Evolutionary conservation across 2,113 vertebrate species (phyloP), one percentile per base, ranked within the genome.

Genomic region (Mohoua ochrocephala): DNA sequence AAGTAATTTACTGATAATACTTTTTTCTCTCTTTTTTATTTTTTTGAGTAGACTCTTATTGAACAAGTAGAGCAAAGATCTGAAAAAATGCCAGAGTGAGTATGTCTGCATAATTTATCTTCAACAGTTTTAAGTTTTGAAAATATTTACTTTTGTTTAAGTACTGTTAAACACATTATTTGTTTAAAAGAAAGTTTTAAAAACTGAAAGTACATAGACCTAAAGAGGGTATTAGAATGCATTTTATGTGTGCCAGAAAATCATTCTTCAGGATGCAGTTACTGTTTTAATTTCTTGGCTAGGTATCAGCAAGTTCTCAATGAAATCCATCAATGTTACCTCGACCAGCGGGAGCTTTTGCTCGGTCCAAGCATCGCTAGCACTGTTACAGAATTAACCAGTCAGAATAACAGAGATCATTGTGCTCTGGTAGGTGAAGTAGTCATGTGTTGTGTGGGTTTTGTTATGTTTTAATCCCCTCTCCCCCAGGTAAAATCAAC

Each of bases 281-380:
- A 90, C 49, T 83, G 7, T 92, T 95, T 33, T 37, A 23, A 80
- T 83, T 61, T 94, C 73, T 20, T 76, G 54, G n/a, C 65, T 96
- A 99, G 99, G 97, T 99, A 99, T 97, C 98, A 98, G 56, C 99
- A 99, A 71, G 98, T 99, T 56, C 97, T 99, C 41, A 98, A 95
- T 84, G 99, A 99, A 97, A 98, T 99, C 88, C 99, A 99, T 96
- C 99, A 99, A 24, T 99, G 99, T 97, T 99, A 99, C 96, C 98
- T 99, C 9, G 98, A 99, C 92, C 99, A 99, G 97, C 98, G 99
- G 94, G 99, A 99, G 69, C 98, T 98, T 87, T 98, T 99, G 31
- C 98, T 99, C 75, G 97, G 98, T 39, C 99, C 99, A 28, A 99
- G 99, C 91, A 99, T 99, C 15, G 97, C 98, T 52, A 99, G 98